phyloP scores from a whole-genome alignment of 2,797 vertebrate genomes.

The Platyrinchus mystaceus region DNA sequence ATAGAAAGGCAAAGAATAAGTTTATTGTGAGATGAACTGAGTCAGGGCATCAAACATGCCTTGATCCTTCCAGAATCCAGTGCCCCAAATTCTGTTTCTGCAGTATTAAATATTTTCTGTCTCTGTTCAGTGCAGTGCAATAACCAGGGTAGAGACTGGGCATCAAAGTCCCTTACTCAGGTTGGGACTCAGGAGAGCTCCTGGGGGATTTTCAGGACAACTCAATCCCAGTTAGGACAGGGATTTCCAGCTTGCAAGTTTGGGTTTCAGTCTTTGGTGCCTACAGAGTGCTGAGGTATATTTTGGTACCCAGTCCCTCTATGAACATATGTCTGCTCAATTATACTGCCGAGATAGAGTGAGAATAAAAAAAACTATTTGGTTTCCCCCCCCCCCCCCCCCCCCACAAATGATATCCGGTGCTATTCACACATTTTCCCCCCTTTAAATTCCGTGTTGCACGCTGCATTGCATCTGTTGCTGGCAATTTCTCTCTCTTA shows the following conservation, averaged over 20 bases:
- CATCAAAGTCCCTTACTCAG: too few species aligned
- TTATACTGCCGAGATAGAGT: not conserved
- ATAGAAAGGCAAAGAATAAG: not conserved
- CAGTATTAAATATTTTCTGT: not conserved
- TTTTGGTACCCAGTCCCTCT: not conserved
- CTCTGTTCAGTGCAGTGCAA: not conserved
- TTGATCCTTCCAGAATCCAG: rapidly evolving
- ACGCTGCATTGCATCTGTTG: constrained; percentile 40
- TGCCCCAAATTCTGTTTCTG: rapidly evolving
- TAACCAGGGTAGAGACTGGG: not conserved
- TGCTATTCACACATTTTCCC: constrained; percentile 11
- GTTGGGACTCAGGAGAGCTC: not conserved
- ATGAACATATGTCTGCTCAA: constrained; percentile 8
- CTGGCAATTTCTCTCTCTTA: constrained; percentile 65
- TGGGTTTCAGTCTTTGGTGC: not conserved
- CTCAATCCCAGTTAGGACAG: not conserved
- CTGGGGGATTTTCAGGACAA: not conserved
- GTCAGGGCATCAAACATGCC: not conserved
- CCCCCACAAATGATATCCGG: constrained; percentile 25
- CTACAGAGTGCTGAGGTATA: not conserved
- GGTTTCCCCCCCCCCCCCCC: not conserved
- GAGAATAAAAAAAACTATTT: constrained; percentile 22
- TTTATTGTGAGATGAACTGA: not conserved
- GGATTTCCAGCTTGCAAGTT: not conserved
- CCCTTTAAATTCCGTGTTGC: constrained; percentile 24